Percentiles rank a stretch among this genome's conserved stretches.
Evolutionary conservation across 2,113 vertebrate species (phyloP).

Genomic region (Hystrix brachyura): DNA sequence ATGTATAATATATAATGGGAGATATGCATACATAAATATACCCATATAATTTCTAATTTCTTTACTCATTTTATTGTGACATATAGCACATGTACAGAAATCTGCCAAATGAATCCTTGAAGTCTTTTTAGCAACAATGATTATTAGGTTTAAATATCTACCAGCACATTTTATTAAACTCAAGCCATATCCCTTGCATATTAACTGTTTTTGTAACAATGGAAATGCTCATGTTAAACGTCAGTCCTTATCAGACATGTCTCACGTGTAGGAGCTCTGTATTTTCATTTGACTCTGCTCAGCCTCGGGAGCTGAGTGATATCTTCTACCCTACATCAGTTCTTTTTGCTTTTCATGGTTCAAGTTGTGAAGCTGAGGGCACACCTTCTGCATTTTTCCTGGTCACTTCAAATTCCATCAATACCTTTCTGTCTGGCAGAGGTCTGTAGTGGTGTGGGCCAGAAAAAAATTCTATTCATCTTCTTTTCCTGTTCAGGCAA

Average conservation of each 20-base stretch:
- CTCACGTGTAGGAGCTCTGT: background rate
- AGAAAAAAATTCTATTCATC: constrained; percentile 86
- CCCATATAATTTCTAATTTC: background rate
- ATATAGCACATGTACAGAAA: background rate
- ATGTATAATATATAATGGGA: background rate
- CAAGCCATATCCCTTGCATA: background rate
- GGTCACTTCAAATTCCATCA: constrained; percentile 87
- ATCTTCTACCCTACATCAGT: background rate
- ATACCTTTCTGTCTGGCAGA: constrained; percentile 83
- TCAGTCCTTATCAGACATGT: background rate
- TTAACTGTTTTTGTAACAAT: constrained; percentile 4
- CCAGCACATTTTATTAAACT: constrained; percentile 49
- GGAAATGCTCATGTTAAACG: constrained; percentile 14
- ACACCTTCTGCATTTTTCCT: constrained; percentile 84
- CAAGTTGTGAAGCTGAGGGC: constrained; percentile 77
- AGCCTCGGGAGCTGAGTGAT: background rate
- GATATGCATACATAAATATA: background rate
- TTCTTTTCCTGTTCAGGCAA: constrained; percentile 86
- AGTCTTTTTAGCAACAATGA: constrained; percentile 43
- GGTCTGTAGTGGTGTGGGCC: constrained; percentile 77
- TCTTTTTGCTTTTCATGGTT: constrained; percentile 53
- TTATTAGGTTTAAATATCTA: background rate
- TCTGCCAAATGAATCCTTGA: background rate
- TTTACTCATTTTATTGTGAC: background rate
- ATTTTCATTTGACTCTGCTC: background rate